Base-by-base conservation (phyloP, 2,797 vertebrate species). In the Leptoclinus maculatus region DNA sequence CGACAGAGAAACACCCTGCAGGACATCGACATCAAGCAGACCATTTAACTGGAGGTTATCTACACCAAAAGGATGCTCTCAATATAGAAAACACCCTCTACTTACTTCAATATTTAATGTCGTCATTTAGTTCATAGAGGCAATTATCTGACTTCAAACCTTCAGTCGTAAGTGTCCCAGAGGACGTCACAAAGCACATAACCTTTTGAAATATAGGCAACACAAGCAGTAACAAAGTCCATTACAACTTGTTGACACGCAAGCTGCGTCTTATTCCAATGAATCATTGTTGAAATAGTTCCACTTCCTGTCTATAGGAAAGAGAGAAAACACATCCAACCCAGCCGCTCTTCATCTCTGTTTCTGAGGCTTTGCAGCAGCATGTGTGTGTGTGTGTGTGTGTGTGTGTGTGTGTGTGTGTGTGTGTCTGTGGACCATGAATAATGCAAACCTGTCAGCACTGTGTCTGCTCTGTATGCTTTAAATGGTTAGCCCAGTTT, bases 401-500 rank as follows among this genome's bases (percentile, higher is more conserved):
- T 29, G 71, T 54, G 43, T 41, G 45, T 57, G 38, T 56, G 51
- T 51, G 49, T 49, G 56, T 65, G 53, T 65, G 73, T 39, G 41
- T 39, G 49, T 64, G 43, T 58, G 74, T 66, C 65, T n/a, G 65
- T 0, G 66, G 10, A 36, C 5, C 32, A 89, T 93, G 85, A 93
- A 92, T 94, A 91, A 94, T 92, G 77, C 83, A 94, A 66, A 87
- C 69, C 87, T 88, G 89, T 90, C 93, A 91, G 87, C 47, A 62
- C 81, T 76, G 87, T 72, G 76, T 87, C 88, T 87, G 34, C 82
- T 83, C 83, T 76, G 80, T 90, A 79, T 88, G 87, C 81, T 89
- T 88, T 80, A 83, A 87, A 91, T 82, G 90, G 69, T 89, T 85
- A 88, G 82, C 85, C 87, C 83, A 83, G 79, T 89, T 92, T 87